Conservation (phyloP, 2,888 invertebrate species). For the Acanthosoma haemorrhoidale region DNA sequence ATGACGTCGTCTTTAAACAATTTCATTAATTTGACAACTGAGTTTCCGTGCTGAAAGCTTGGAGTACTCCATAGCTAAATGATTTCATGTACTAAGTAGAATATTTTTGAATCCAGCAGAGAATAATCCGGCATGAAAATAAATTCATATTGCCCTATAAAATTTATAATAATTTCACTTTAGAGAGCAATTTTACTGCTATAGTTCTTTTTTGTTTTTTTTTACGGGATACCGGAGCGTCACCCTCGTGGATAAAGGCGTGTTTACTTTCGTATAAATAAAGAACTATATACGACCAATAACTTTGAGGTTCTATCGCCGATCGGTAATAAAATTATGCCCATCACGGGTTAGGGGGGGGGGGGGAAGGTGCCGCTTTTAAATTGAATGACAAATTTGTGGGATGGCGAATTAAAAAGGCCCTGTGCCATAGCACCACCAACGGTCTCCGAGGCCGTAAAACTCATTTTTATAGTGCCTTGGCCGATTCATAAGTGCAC, state of each 20-base stretch:
- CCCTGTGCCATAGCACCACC: no score
- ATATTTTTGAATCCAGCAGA: no score
- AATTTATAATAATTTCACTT: neutral
- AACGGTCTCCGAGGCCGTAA: neutral
- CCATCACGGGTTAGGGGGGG: no score
- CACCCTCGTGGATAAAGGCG: neutral
- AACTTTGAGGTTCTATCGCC: neutral
- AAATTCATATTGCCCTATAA: no score
- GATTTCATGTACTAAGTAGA: no score
- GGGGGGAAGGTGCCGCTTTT: neutral
- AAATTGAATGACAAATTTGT: conserved; percentile 12
- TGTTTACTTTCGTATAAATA: conserved; percentile 2
- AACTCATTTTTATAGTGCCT: neutral
- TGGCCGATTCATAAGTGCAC: neutral
- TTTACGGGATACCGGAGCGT: neutral
- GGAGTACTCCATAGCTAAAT: no score
- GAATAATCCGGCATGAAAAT: no score
- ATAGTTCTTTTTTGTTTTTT: no score
- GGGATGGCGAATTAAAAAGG: neutral
- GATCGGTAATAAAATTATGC: neutral
- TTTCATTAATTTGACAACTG: no score
- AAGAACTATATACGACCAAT: neutral
- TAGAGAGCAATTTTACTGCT: neutral
- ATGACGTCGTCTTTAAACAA: no score
- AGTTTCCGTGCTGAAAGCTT: no score